Conservation (phyloP, 2,888 invertebrate species). For the Melolontha melolontha region DNA sequence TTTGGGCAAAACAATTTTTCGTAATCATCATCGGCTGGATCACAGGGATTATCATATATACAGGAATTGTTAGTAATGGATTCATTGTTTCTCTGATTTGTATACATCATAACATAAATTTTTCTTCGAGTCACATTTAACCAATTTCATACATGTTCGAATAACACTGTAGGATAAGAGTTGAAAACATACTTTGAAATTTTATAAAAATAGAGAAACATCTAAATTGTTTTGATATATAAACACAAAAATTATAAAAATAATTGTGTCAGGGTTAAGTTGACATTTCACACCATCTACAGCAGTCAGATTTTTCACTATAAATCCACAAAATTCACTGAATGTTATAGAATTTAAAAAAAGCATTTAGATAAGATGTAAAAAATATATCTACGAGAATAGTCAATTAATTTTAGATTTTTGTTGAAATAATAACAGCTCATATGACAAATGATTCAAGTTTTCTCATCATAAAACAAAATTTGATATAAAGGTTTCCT, state of each 20-base stretch:
- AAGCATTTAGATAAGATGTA: conserved; percentile 41
- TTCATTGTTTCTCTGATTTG: conserved; percentile 51
- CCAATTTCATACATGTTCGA: conserved; percentile 65
- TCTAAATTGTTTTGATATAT: conserved; percentile 32
- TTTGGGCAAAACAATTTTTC: conserved; percentile 63
- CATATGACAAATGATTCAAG: conserved; percentile 38
- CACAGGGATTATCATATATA: conserved; percentile 64
- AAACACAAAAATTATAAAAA: conserved; percentile 33
- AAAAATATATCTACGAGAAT: conserved; percentile 18
- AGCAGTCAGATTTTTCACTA: conserved; percentile 16
- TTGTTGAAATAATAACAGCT: conserved; percentile 24
- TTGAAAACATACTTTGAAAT: conserved; percentile 43
- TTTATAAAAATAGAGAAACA: conserved; percentile 48
- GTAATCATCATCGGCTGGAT: conserved; percentile 62
- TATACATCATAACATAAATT: conserved; percentile 50
- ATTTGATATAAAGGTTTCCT: no score
- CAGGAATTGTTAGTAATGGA: conserved; percentile 58
- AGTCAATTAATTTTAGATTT: conserved; percentile 36
- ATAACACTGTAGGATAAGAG: conserved; percentile 43
- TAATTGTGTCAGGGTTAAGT: conserved; percentile 51
- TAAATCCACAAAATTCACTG: conserved; percentile 31
- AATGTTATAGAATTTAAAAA: conserved; percentile 23
- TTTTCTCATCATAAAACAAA: neutral
- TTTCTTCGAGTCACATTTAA: conserved; percentile 58
- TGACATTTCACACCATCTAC: conserved; percentile 49